Evolutionary conservation across 2,888 invertebrate genomes (phyloP), one percentile per base, ranked within the genome.

Genomic region (Orthosia cruda): DNA sequence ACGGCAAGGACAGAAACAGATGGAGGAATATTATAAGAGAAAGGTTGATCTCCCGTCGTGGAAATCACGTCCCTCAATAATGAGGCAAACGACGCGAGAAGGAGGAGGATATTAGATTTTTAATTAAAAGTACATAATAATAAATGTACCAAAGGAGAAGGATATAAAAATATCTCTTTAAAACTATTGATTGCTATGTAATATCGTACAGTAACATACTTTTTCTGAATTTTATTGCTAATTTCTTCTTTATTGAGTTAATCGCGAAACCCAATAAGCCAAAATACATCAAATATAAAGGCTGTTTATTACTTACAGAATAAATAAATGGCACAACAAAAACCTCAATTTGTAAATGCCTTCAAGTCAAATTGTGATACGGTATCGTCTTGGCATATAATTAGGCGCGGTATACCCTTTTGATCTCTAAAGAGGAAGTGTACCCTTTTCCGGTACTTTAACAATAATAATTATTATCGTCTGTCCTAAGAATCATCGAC

Each of bases 391-490:
- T 77, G 80, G 62, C 57, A 82, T 87, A 80, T 85, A 81, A 87
- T 87, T 88, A 85, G 75, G 49, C 66, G 50, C 59, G 69, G 70
- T 62, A 61, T 65, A 75, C 64, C 83, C 81, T 77, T 86, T 85
- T 87, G 85, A 82, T 84, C 80, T 84, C 50, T 26, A 66, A 75
- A 45, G 54, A 65, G 68, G 45, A 80, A 72, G 63, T 61, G 61
- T 52, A 77, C 79, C 86, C 81, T 80, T 88, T 87, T 84, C 81
- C 76, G 87, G 77, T 75, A 78, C 79, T 84, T 80, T 75, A 84
- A 77, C 82, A 80, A 83, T 83, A 79, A 84, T 88, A 65, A 85
- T 83, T 73, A 72, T 73, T 81, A 66, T 81, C 50, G 62, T 72
- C 70, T 74, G 70, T 66, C 65, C 57, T 72, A 65, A 59, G 68